Conservation (phyloP, 1,140 invertebrate genomes). For the Ridgeia piscesae region DNA sequence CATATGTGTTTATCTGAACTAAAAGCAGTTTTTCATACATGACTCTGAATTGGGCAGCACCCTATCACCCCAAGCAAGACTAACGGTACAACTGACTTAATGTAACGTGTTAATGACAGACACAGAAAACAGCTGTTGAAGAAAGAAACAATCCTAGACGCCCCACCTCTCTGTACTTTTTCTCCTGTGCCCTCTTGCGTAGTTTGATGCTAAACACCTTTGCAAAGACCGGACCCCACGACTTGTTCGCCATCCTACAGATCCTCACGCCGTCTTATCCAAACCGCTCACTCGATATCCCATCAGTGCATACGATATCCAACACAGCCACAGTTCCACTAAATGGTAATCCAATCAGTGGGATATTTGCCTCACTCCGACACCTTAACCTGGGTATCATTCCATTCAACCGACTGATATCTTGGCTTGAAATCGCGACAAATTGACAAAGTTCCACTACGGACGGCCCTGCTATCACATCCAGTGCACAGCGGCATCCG, state of each 20-base stretch:
- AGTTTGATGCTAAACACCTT: neutral
- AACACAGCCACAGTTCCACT: neutral
- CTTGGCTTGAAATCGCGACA: neutral
- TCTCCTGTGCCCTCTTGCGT: neutral
- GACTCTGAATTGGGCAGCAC: too few relatives aligned
- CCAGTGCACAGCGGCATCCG: neutral
- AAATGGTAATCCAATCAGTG: neutral
- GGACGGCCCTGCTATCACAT: neutral
- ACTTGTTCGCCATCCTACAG: neutral
- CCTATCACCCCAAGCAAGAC: too few relatives aligned
- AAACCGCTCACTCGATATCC: neutral
- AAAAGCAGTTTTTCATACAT: too few relatives aligned
- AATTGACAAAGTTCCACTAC: neutral
- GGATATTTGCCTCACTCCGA: neutral
- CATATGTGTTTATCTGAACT: too few relatives aligned
- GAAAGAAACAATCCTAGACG: neutral
- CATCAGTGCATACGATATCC: neutral
- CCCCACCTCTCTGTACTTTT: neutral
- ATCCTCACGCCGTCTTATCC: neutral
- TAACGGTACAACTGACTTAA: neutral
- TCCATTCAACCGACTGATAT: neutral
- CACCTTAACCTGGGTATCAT: neutral
- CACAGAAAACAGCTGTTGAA: neutral
- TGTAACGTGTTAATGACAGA: neutral
- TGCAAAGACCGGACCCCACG: neutral